A percentile compares a stretch with the other conserved stretches of the same genome.
These are phyloP conservation scores for Orthosia incerta DNA, from an alignment of 2,888 invertebrate genomes.

Conservation along the genomic window DNA sequence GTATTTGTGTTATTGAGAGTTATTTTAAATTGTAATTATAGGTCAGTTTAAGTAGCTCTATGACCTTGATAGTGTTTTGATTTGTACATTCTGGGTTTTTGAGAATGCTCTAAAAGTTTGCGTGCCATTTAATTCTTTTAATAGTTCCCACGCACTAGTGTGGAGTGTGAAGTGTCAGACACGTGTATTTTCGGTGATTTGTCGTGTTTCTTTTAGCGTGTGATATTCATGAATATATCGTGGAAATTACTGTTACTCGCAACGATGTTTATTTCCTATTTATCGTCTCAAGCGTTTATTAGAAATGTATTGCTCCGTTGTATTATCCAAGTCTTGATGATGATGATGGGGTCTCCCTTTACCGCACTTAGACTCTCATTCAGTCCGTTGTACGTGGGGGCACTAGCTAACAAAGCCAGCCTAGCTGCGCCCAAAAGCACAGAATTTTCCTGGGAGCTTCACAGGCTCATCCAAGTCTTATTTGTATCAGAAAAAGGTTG, in stretches of 20 bases:
- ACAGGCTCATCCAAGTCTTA: background rate
- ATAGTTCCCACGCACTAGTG: slow-evolving; percentile 14
- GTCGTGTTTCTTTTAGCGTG: background rate
- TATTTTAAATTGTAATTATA: slow-evolving; percentile 46
- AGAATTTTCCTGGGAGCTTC: too few species aligned
- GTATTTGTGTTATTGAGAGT: slow-evolving; percentile 28
- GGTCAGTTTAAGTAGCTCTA: slow-evolving; percentile 44
- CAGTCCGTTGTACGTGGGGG: too few species aligned
- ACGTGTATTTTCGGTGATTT: slow-evolving; percentile 17
- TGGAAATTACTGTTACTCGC: background rate
- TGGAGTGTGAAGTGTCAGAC: slow-evolving; percentile 8
- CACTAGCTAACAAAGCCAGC: too few species aligned
- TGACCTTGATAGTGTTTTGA: slow-evolving; percentile 46
- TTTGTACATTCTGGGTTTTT: slow-evolving; percentile 20
- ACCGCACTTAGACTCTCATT: too few species aligned
- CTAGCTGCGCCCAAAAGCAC: too few species aligned
- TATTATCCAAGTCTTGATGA: background rate
- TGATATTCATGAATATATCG: slow-evolving; percentile 1
- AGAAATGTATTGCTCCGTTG: background rate
- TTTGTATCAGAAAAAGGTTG: background rate
- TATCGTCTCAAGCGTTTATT: background rate
- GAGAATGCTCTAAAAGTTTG: slow-evolving; percentile 19
- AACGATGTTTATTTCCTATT: background rate
- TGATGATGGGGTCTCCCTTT: too few species aligned
- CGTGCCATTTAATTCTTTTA: slow-evolving; percentile 18